Evolutionary conservation across 1,140 invertebrate species (phyloP), one percentile per base, ranked within the genome.

Genomic region (Latrodectus geometricus): DNA sequence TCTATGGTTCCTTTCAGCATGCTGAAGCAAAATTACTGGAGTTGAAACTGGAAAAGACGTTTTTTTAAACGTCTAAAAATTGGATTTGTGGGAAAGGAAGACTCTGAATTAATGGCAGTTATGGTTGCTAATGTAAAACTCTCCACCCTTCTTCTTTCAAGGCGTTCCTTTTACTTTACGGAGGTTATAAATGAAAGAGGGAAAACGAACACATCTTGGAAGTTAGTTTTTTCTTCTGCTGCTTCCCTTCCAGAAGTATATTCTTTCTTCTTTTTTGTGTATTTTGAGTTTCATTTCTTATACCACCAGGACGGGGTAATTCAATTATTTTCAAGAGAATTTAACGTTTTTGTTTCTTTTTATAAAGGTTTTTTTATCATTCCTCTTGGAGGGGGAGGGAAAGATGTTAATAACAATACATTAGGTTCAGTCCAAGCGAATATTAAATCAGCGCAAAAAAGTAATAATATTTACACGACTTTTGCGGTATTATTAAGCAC

Each of bases 391-490:
- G 52, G n/a, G 15, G 35, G 61, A 78, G 48, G 68, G 49, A 65
- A 49, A 74, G 83, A 86, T 61, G 83, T 86, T 86, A 86, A 86
- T 86, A 86, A 86, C 83, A 78, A 86, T 86, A 78, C 83, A 86
- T 86, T 86, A 86, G 83, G 83, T 78, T 86, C 83, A 86, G 74
- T 66, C 83, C 83, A 86, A 20, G 83, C 83, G 83, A 86, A 72
- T 78, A 86, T 86, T 86, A 86, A 86, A 86, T 76, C 83, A 78
- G 83, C 74, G 61, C 74, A 70, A 52, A 76, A 73, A 86, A 86
- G 75, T 86, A 77, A 78, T 86, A 86, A 86, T 86, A 86, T 86
- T 86, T 86, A 86, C 83, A 86, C 83, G 83, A 86, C 83, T 86
- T 78, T 86, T 78, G 83, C 83, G 83, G 75, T 86, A 86, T 86